Evolutionary conservation across 1,140 invertebrate genomes (phyloP), one percentile per base, ranked within the genome.

Genomic region (Achatina immaculata): DNA sequence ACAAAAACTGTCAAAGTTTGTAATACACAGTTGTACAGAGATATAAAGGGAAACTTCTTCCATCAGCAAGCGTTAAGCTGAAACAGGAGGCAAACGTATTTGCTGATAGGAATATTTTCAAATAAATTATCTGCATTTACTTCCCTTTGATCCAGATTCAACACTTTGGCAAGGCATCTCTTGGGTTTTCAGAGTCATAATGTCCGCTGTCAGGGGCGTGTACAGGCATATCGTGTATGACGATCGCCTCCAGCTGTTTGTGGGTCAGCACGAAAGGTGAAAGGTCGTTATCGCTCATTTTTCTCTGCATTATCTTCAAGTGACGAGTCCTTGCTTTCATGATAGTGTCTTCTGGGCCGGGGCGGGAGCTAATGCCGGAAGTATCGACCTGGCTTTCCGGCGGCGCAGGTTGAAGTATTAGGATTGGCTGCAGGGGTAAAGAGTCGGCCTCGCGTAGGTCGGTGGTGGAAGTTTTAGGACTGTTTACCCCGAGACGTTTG

Each of bases 231-330:
- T 85, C 86, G 42, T 89, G 88, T 42, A 88, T 89, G 6, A 88
- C 85, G 40, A 89, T 89, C 24, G 86, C 86, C 73, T 88, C 86
- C 69, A 88, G 75, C 45, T 86, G 83, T 69, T 87, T 82, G 36
- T 87, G 80, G 19, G 86, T 87, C 55, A 88, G 43, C 58, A 80
- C 86, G 73, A 88, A 85, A 21, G 86, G 87, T 40, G 88, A 87
- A 62, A 87, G 83, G 58, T 88, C 84, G 66, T 88, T 85, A 71
- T 85, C 84, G 0, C 85, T 85, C 84, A 85, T 86, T 80, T 87
- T 86, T 36, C 86, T 72, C 62, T 85, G 83, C 36, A 87, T 76
- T 24, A 86, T 84, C 76, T 88, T 87, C 76, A 86, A 81, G 69
- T 87, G 86, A 19, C 85, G 82, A 14, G 86, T 85, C 38, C 85